Evolutionary conservation across 1,140 invertebrate species (phyloP).

Genomic region (Lordiphosa stackelbergi): DNA sequence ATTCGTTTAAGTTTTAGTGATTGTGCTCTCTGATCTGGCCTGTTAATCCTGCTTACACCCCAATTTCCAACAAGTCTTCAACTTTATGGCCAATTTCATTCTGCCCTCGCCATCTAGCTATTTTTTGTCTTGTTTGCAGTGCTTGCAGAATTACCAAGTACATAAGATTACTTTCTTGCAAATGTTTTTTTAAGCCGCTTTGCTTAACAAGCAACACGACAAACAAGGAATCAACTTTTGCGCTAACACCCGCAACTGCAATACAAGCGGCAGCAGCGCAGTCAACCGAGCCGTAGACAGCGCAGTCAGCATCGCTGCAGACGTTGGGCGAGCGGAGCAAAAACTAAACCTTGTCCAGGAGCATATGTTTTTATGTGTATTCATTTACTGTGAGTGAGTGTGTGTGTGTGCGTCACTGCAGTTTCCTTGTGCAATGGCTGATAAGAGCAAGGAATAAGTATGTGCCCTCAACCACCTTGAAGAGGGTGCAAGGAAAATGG

Average conservation of each 20-base stretch:
- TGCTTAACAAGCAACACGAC: constrained; percentile 40
- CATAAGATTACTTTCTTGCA: constrained; percentile 31
- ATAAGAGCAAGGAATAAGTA: constrained; percentile 44
- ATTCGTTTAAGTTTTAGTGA: no score
- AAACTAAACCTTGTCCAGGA: constrained; percentile 45
- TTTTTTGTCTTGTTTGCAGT: background rate
- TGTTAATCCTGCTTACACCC: no score
- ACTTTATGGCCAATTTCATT: constrained; percentile 1
- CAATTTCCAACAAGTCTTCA: no score
- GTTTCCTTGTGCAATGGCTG: constrained; percentile 17
- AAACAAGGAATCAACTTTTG: constrained; percentile 17
- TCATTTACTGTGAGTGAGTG: background rate
- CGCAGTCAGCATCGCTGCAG: constrained; percentile 28
- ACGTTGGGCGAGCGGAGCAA: constrained; percentile 18
- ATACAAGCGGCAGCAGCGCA: background rate
- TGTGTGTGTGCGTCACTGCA: background rate
- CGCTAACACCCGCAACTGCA: no score
- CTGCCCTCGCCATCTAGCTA: background rate
- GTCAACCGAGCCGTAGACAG: constrained; percentile 23
- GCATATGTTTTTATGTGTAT: constrained; percentile 66
- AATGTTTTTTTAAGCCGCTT: constrained; percentile 48
- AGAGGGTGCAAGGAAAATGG: constrained; percentile 6
- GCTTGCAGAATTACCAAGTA: background rate
- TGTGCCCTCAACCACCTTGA: constrained; percentile 21
- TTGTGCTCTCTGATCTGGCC: no score